Evolutionary conservation across 2,888 invertebrate species (phyloP), one percentile per base, ranked within the genome.

Genomic region (Torymus aiolomorphi): DNA sequence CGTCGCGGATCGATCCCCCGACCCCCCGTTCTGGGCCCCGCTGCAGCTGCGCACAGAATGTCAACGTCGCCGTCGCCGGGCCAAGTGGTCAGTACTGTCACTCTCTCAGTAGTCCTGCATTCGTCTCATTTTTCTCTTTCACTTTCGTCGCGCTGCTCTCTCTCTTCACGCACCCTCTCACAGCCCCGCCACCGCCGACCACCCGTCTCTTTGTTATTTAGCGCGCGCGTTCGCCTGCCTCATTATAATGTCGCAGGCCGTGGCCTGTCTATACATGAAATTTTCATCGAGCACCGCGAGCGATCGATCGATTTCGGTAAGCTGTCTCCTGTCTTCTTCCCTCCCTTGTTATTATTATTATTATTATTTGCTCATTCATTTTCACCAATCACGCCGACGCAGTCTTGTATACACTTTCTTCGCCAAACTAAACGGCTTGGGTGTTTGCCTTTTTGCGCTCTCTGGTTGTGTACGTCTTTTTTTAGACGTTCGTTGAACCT

Each of bases 31-130:
- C 42, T 42, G 76, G 51, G 14, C 14, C 31, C 67, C 76, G 67
- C 42, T 42, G 8, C 42, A 42, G 62, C 76, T 31, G 42, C 49
- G 63, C 78, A 24, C 77, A 78, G 65, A 66, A 78, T 78, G 77
- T 72, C 77, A 74, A 73, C 78, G 61, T 52, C 78, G 74, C 52
- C 78, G 61, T 52, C 78, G 74, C 59, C 78, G 70, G 74, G 63
- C 18, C 74, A 70, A 74, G 74, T 79, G 78, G 78, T 79, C 56
- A 74, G 78, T 79, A 78, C 10, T 49, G 31, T 24, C 54, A 73
- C 18, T n/a, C 18, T n/a, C 20, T 31, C 24, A 5, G 52, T 59
- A 18, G n/a, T 71, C 52, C 8, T 24, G 10, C n/a, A 20, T 51
- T 16, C 54, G 8, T 54, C 54, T 11, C 24, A 10, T 57, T 18